Percentiles rank a stretch among this genome's conserved stretches.
Evolutionary conservation across 2,113 vertebrate genomes (phyloP).

Genomic region (Thinocorus orbignyianus): DNA sequence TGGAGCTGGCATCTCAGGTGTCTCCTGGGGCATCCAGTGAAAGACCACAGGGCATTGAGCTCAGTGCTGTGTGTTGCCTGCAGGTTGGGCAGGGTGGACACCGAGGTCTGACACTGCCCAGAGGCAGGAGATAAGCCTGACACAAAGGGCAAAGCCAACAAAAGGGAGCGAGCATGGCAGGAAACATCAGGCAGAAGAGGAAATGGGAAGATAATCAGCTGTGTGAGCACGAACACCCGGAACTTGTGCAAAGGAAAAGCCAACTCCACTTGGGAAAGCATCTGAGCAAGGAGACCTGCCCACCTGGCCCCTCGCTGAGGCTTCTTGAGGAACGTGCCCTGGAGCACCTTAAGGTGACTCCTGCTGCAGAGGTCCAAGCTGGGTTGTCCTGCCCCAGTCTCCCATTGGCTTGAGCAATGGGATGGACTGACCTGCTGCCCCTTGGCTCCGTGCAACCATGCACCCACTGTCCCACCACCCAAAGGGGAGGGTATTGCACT

Average conservation of each 20-base stretch:
- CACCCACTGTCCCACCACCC: not conserved
- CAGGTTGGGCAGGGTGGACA: rapidly evolving
- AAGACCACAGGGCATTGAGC: not conserved
- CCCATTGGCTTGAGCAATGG: not conserved
- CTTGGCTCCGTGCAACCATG: not conserved
- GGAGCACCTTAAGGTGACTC: not conserved
- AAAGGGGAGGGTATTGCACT: not conserved
- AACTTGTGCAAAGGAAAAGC: constrained; percentile 24
- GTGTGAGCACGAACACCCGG: not conserved
- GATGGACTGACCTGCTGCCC: not conserved
- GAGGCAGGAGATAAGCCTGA: not conserved
- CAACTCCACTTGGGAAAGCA: not conserved
- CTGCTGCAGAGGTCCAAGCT: not conserved
- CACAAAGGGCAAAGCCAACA: not conserved
- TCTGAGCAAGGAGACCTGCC: not conserved
- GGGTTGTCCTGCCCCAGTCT: not conserved
- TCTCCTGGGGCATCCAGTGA: not conserved
- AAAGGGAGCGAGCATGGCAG: not conserved
- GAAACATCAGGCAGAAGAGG: constrained; percentile 53
- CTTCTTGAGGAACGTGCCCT: not conserved
- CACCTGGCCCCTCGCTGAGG: not conserved
- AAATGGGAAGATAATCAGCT: not conserved
- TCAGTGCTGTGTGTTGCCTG: not conserved
- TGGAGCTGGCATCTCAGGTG: not conserved
- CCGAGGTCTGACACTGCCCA: not conserved